Conservation (phyloP, 2,888 invertebrate species). For the Hypomecis atomaria region DNA sequence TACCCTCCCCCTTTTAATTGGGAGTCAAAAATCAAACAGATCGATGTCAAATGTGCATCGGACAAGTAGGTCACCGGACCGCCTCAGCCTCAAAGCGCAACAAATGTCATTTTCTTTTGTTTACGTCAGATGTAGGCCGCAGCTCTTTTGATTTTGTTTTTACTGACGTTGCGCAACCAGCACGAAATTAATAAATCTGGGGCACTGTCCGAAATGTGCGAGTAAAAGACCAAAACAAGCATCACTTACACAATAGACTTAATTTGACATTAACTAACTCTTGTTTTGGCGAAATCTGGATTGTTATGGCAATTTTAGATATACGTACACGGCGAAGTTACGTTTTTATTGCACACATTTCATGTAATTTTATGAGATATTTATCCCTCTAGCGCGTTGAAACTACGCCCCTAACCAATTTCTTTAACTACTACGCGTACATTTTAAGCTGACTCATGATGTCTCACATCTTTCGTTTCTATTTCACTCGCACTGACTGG, state of each 20-base stretch:
- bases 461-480: no score
- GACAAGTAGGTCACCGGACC: constrained; percentile 25
- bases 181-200: constrained; percentile 51
- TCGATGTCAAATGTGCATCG: neutral
- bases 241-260: constrained; percentile 57
- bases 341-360: no score
- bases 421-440: no score
- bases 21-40: neutral
- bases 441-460: no score
- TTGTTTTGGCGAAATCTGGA: constrained; percentile 31
- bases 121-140: constrained; percentile 40
- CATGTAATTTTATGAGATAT: no score
- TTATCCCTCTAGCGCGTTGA: no score
- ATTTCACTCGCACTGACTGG: no score
- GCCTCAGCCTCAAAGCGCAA: constrained; percentile 19
- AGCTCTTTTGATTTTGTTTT: constrained; percentile 33
- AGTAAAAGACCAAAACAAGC: constrained; percentile 55
- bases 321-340: no score
- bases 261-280: constrained; percentile 46
- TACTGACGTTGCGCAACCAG: constrained; percentile 50
- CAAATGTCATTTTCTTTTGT: constrained; percentile 38
- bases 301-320: constrained; percentile 3
- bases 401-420: no score
- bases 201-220: constrained; percentile 48
- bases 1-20: no score